phyloP scores from a whole-genome alignment of 1,140 invertebrate species.

The Adoxophyes honmai region DNA sequence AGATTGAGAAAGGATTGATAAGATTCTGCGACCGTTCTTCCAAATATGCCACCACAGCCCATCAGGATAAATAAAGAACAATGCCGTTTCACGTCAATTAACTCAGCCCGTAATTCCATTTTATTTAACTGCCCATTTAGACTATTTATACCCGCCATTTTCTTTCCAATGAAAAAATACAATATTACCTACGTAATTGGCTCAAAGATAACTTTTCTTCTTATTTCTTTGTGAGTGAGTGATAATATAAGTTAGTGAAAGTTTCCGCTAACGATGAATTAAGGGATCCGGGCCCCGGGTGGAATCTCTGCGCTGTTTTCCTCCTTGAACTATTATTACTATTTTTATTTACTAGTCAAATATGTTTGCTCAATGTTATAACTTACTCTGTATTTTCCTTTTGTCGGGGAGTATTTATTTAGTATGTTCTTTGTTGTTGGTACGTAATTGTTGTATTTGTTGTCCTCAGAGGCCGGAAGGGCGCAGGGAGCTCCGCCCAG shows the following conservation, averaged over 20 bases:
- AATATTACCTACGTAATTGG: constrained; percentile 1
- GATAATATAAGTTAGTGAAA: constrained; percentile 26
- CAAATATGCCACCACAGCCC: no score
- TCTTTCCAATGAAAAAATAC: neutral
- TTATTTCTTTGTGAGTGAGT: constrained; percentile 19
- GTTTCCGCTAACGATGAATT: constrained; percentile 27
- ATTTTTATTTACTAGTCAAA: constrained; percentile 11
- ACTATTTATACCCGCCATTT: no score
- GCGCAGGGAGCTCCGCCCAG: no score
- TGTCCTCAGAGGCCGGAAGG: neutral
- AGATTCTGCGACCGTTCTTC: no score
- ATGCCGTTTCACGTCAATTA: no score
- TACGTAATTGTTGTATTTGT: neutral
- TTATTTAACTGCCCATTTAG: no score
- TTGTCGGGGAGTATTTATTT: neutral
- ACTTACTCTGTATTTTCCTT: neutral
- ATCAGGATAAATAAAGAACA: no score
- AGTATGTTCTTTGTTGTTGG: constrained; percentile 2
- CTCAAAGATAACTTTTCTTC: constrained; percentile 21
- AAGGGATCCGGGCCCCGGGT: neutral
- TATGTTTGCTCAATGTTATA: constrained; percentile 8
- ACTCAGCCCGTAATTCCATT: no score
- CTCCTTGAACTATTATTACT: constrained; percentile 9
- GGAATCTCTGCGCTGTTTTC: neutral
- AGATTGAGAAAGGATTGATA: neutral